phyloP scores from a whole-genome alignment of 2,888 invertebrate genomes.

The Caenorhabditis japonica region DNA sequence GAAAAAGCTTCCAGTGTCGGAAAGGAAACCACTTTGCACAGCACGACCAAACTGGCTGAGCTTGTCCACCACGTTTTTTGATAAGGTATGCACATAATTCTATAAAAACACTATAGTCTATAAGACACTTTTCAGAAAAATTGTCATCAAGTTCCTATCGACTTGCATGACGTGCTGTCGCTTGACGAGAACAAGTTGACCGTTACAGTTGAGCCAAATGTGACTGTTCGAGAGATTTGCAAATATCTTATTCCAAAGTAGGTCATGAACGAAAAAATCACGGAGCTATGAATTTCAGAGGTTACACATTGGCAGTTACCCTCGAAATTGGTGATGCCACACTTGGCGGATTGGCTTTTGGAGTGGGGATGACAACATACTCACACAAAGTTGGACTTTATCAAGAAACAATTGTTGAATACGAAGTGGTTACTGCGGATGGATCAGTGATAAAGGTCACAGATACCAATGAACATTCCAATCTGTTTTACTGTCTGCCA shows the following conservation, averaged over 20 bases:
- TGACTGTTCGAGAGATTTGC: slow-evolving; percentile 83
- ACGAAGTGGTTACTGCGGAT: slow-evolving; percentile 83
- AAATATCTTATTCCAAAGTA: slow-evolving; percentile 80
- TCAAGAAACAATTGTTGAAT: slow-evolving; percentile 83
- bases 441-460: slow-evolving; percentile 80
- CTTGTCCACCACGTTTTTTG: slow-evolving; percentile 83
- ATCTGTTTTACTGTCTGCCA: slow-evolving; percentile 82
- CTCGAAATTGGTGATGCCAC: slow-evolving; percentile 84
- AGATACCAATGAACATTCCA: slow-evolving; percentile 80
- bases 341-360: slow-evolving; percentile 83
- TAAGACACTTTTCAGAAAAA: slow-evolving; percentile 75
- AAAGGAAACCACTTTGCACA: slow-evolving; percentile 82
- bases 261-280: background rate
- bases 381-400: slow-evolving; percentile 84
- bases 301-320: slow-evolving; percentile 83
- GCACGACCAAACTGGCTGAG: slow-evolving; percentile 84
- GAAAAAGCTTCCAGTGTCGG: slow-evolving; percentile 77
- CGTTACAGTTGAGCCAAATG: slow-evolving; percentile 83
- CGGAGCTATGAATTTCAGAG: slow-evolving; percentile 71
- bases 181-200: slow-evolving; percentile 81
- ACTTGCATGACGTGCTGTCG: slow-evolving; percentile 82
- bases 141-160: slow-evolving; percentile 82
- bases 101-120: background rate
- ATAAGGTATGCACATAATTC: slow-evolving; percentile 78
- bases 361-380: slow-evolving; percentile 85